Conservation (phyloP, 2,113 vertebrate species). For the Indri indri region DNA sequence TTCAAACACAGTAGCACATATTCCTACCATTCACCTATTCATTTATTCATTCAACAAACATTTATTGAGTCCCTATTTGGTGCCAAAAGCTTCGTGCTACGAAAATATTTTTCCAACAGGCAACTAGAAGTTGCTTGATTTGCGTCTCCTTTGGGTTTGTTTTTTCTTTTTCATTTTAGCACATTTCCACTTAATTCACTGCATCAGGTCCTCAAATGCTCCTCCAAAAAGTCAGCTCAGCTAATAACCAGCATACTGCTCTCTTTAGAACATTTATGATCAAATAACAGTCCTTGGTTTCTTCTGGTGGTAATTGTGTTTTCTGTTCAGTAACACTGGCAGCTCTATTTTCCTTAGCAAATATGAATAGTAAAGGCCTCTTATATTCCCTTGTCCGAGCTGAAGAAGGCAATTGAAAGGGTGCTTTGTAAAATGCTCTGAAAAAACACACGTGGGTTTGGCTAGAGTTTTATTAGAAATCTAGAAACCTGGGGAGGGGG, state of each 20-base stretch:
- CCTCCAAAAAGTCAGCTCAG: background rate
- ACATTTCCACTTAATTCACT: slow-evolving; percentile 1
- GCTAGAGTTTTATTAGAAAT: slow-evolving; percentile 52
- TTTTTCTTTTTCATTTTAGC: background rate
- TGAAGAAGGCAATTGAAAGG: slow-evolving; percentile 63
- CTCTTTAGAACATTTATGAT: slow-evolving; percentile 20
- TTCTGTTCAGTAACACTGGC: slow-evolving; percentile 29
- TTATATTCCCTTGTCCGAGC: slow-evolving; percentile 10
- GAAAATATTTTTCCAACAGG: slow-evolving; percentile 50
- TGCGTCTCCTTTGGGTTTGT: background rate
- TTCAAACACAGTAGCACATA: background rate
- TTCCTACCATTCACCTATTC: background rate
- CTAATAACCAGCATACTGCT: background rate
- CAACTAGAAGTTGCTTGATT: background rate
- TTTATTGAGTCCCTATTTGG: background rate
- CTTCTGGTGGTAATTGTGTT: background rate
- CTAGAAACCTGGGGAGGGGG: background rate
- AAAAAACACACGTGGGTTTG: background rate
- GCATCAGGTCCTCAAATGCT: background rate
- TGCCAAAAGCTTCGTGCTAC: background rate
- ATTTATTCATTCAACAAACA: slow-evolving; percentile 13
- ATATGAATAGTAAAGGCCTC: slow-evolving; percentile 26
- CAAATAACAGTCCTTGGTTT: background rate
- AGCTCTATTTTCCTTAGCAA: slow-evolving; percentile 50
- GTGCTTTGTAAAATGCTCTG: slow-evolving; percentile 64